A percentile compares a stretch with the other conserved stretches of the same genome.
Evolutionary conservation across 1,140 invertebrate species (phyloP).

Genomic region (Drosophila sp.): DNA sequence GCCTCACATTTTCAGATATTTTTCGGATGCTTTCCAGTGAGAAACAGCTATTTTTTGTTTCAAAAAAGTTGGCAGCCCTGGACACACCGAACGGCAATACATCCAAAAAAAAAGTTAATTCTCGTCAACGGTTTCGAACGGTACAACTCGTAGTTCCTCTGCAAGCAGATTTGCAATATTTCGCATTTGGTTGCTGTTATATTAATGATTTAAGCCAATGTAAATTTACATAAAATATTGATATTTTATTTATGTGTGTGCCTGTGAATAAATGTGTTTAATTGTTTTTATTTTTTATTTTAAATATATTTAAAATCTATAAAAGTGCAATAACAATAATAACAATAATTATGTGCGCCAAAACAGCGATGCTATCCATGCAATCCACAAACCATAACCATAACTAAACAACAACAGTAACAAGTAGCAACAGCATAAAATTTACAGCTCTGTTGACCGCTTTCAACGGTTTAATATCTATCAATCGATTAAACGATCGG

Average conservation of each 20-base stretch:
- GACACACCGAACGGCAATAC: slow-evolving; percentile 32
- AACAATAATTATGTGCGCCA: slow-evolving; percentile 23
- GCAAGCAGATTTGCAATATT: slow-evolving; percentile 13
- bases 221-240: slow-evolving; percentile 11
- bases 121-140: slow-evolving; percentile 60
- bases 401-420: too few relatives aligned
- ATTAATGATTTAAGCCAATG: slow-evolving; percentile 28
- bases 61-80: neutral
- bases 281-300: slow-evolving; percentile 1
- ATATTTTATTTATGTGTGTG: neutral
- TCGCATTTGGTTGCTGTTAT: slow-evolving; percentile 31
- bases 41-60: too few relatives aligned
- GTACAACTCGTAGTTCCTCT: slow-evolving; percentile 36
- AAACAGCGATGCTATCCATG: slow-evolving; percentile 2
- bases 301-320: neutral
- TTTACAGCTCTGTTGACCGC: slow-evolving; percentile 24
- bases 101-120: slow-evolving; percentile 52
- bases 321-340: neutral
- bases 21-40: too few relatives aligned
- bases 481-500: slow-evolving; percentile 42
- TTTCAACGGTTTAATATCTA: slow-evolving; percentile 43
- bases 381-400: neutral
- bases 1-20: too few relatives aligned
- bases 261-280: slow-evolving; percentile 3
- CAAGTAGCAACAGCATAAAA: slow-evolving; percentile 1